Conservation (phyloP, 2,888 invertebrate species). For the Heliconius sara region DNA sequence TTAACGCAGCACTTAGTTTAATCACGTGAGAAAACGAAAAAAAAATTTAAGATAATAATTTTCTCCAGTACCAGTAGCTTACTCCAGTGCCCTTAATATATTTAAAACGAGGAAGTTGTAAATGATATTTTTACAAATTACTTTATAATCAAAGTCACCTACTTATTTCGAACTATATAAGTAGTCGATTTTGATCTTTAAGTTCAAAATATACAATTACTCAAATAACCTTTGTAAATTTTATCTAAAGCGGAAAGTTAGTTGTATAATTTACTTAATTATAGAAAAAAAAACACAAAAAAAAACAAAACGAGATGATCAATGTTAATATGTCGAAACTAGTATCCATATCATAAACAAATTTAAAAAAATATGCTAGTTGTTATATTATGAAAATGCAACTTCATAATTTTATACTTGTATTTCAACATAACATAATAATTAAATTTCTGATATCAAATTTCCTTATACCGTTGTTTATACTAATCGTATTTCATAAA, state of each 20-base stretch:
- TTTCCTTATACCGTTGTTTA: background rate
- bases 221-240: background rate
- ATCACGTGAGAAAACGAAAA: too few species aligned
- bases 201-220: background rate
- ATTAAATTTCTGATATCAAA: background rate
- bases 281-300: background rate
- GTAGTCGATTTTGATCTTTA: slow-evolving; percentile 3
- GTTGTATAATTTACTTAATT: background rate
- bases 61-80: background rate
- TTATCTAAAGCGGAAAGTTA: background rate
- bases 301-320: too few species aligned
- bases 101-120: slow-evolving; percentile 12
- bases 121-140: slow-evolving; percentile 10
- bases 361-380: background rate
- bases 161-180: background rate
- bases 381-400: background rate
- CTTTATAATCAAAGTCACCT: slow-evolving; percentile 13
- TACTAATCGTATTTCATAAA: background rate
- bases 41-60: too few species aligned
- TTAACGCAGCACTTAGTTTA: too few species aligned
- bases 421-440: background rate
- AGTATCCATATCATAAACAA: background rate
- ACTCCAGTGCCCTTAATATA: slow-evolving; percentile 20
- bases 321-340: background rate
- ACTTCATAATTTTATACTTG: background rate